phyloP scores from a whole-genome alignment of 1,140 invertebrate species.

The Papilio xuthus region DNA sequence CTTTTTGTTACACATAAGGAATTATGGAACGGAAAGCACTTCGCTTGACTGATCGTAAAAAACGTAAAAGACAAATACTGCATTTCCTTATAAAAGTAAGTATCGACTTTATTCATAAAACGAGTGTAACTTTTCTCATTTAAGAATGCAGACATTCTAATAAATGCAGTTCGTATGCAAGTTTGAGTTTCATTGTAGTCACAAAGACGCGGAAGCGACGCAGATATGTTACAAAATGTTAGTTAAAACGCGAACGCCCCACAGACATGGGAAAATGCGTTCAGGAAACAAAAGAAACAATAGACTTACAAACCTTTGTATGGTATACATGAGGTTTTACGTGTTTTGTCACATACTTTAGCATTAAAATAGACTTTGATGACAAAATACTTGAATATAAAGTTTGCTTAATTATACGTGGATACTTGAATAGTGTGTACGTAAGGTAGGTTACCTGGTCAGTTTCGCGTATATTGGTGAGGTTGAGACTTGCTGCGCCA shows the following conservation, averaged over 20 bases:
- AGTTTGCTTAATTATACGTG: no score
- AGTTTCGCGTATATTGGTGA: constrained; percentile 94
- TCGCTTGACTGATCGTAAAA: no score
- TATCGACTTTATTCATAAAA: not conserved
- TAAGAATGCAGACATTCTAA: not conserved
- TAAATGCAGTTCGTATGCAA: constrained; percentile 7
- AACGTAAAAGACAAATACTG: no score
- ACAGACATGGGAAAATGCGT: constrained; percentile 24
- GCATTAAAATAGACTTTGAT: not conserved
- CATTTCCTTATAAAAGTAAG: not conserved
- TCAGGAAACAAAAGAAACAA: constrained; percentile 15
- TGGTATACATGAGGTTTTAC: constrained; percentile 2
- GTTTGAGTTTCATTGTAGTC: constrained; percentile 13
- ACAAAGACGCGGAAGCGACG: constrained; percentile 29
- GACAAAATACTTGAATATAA: no score
- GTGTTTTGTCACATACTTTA: not conserved
- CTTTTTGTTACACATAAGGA: not conserved
- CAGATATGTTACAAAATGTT: constrained; percentile 31
- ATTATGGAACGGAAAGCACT: not conserved
- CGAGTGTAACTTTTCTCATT: not conserved
- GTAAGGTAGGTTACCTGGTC: constrained; percentile 84
- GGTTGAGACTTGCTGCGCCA: constrained; percentile 95
- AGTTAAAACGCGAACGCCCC: not conserved
- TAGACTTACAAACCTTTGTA: constrained; percentile 12
- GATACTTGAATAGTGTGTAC: not conserved